These are phyloP conservation scores for Venustaconcha ellipsiformis DNA, from an alignment of 1,140 invertebrate species.

Conservation along the genomic window DNA sequence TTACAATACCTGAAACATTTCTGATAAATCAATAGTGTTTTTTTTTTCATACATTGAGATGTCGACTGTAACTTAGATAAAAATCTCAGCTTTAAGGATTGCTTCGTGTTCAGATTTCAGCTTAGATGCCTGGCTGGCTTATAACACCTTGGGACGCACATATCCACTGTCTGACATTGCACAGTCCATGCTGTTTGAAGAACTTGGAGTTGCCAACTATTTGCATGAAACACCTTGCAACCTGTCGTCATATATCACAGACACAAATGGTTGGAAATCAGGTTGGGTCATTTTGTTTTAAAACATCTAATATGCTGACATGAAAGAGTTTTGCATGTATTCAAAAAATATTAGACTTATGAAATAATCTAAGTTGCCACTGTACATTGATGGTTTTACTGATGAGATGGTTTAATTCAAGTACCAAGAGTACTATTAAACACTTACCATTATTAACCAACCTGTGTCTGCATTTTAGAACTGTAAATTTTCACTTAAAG, in stretches of 20 bases:
- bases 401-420: too few relatives aligned
- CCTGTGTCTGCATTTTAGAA: too few relatives aligned
- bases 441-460: too few relatives aligned
- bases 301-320: too few relatives aligned
- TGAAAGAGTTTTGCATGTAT: too few relatives aligned
- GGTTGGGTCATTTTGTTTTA: too few relatives aligned
- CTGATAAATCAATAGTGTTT: neutral
- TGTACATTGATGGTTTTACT: too few relatives aligned
- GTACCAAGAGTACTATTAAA: too few relatives aligned
- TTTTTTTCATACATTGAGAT: neutral
- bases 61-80: neutral
- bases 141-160: neutral
- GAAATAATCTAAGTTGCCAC: too few relatives aligned
- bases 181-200: neutral
- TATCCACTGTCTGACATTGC: neutral
- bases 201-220: slow-evolving; percentile 11
- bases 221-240: neutral
- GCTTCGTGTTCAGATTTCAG: neutral
- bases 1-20: neutral
- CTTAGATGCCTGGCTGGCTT: neutral
- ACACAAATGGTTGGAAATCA: too few relatives aligned
- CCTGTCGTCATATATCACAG: neutral
- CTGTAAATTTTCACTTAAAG: too few relatives aligned
- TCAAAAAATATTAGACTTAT: too few relatives aligned
- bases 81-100: neutral